Conservation (phyloP, 2,888 invertebrate genomes). For the Clepsis dumicolana region DNA sequence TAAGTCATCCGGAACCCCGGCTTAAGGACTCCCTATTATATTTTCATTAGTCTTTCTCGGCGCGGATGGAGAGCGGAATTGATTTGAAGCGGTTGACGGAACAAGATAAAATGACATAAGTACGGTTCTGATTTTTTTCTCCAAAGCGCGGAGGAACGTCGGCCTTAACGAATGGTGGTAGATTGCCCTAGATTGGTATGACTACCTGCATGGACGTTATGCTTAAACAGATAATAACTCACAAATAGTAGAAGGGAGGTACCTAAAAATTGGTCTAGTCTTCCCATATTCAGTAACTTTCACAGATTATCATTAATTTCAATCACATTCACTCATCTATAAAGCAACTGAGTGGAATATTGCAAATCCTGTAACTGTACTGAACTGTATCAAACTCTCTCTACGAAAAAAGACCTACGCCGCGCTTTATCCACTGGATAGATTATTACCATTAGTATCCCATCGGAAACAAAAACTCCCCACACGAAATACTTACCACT, state of each 20-base stretch:
- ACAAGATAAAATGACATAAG: background rate
- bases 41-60: slow-evolving; percentile 10
- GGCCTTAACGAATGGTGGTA: background rate
- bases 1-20: slow-evolving; percentile 15
- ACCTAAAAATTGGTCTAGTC: too few relatives aligned
- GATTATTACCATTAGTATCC: background rate
- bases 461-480: background rate
- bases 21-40: slow-evolving; percentile 23
- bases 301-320: too few relatives aligned
- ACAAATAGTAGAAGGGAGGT: too few relatives aligned
- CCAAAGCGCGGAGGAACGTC: background rate
- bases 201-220: too few relatives aligned
- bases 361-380: background rate
- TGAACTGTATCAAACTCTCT: background rate
- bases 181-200: too few relatives aligned
- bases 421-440: background rate
- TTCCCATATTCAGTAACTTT: too few relatives aligned
- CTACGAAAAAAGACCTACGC: background rate
- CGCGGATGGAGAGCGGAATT: background rate
- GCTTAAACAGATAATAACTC: too few relatives aligned
- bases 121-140: background rate
- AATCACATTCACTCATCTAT: too few relatives aligned
- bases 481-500: background rate
- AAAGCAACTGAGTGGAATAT: too few relatives aligned
- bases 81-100: slow-evolving; percentile 4